Percentiles rank a stretch among this genome's conserved stretches.
These are phyloP conservation scores for Damaliscus lunatus DNA, from an alignment of 2,113 vertebrate species.

Conservation along the genomic window DNA sequence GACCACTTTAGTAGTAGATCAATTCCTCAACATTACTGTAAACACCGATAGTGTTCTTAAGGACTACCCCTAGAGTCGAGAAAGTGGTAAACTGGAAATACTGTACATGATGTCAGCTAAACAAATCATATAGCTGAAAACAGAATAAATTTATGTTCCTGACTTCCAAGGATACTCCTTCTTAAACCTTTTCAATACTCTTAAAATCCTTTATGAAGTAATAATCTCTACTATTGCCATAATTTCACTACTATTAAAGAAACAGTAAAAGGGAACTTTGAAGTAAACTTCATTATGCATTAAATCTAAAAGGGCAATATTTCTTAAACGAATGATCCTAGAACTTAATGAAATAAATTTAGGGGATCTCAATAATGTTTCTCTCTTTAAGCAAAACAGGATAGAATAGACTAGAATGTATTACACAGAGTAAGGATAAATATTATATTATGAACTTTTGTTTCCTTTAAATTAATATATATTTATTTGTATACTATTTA, in stretches of 20 bases:
- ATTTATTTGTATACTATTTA: neutral
- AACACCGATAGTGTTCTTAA: slow-evolving; percentile 10
- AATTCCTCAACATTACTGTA: neutral
- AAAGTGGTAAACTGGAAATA: neutral
- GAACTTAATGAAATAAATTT: neutral
- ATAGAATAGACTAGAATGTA: neutral
- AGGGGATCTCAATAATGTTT: neutral
- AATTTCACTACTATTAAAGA: neutral
- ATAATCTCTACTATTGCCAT: neutral
- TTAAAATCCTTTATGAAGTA: neutral
- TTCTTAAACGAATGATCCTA: neutral
- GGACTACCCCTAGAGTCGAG: neutral
- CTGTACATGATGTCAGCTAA: neutral
- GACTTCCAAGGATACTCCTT: neutral
- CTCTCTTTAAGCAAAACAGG: neutral
- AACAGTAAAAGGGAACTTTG: neutral
- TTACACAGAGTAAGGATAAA: neutral
- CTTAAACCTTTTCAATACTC: neutral
- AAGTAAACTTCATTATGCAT: neutral
- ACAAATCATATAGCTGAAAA: neutral
- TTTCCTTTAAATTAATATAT: neutral
- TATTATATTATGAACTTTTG: neutral
- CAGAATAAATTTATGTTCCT: neutral
- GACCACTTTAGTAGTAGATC: neutral
- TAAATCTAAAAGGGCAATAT: neutral